Evolutionary conservation across 2,888 invertebrate genomes (phyloP).

Genomic region (Sarcophaga caerulescens): DNA sequence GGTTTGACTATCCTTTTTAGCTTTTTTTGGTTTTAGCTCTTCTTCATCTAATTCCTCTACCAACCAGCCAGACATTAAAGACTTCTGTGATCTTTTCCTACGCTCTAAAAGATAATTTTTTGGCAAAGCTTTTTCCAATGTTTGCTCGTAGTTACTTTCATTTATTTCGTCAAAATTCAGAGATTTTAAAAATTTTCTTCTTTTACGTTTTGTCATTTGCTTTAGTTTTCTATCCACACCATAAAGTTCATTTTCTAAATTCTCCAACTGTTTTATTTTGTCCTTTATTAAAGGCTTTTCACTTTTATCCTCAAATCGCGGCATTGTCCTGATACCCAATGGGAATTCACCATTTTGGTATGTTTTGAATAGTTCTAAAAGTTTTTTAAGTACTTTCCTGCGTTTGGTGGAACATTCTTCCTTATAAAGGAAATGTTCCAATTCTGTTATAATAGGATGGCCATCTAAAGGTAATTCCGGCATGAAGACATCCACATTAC

Average conservation of each 20-base stretch:
- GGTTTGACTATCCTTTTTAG: conserved; percentile 20
- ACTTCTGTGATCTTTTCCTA: conserved; percentile 73
- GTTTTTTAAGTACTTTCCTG: conserved; percentile 83
- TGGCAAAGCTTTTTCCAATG: conserved; percentile 75
- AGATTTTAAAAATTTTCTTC: conserved; percentile 76
- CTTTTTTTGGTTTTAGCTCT: conserved; percentile 49
- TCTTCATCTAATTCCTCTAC: conserved; percentile 74
- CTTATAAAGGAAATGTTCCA: conserved; percentile 82
- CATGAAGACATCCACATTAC: conserved; percentile 88
- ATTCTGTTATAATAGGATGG: conserved; percentile 82
- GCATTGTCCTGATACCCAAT: conserved; percentile 83
- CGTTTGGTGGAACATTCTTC: conserved; percentile 83
- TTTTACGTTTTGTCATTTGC: conserved; percentile 81
- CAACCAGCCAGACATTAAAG: conserved; percentile 74
- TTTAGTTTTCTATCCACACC: conserved; percentile 78
- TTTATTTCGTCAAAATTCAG: conserved; percentile 76
- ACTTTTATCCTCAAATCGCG: conserved; percentile 77
- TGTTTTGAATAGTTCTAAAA: conserved; percentile 81
- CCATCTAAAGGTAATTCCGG: conserved; percentile 86
- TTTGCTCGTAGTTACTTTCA: conserved; percentile 77
- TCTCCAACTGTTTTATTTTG: conserved; percentile 80
- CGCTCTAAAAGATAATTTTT: conserved; percentile 73
- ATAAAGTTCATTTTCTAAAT: conserved; percentile 82
- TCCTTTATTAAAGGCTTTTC: conserved; percentile 75
- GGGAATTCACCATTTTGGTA: conserved; percentile 86